Evolutionary conservation across 2,113 vertebrate genomes (phyloP), one percentile per base, ranked within the genome.

Genomic region (Meriones unguiculatus): DNA sequence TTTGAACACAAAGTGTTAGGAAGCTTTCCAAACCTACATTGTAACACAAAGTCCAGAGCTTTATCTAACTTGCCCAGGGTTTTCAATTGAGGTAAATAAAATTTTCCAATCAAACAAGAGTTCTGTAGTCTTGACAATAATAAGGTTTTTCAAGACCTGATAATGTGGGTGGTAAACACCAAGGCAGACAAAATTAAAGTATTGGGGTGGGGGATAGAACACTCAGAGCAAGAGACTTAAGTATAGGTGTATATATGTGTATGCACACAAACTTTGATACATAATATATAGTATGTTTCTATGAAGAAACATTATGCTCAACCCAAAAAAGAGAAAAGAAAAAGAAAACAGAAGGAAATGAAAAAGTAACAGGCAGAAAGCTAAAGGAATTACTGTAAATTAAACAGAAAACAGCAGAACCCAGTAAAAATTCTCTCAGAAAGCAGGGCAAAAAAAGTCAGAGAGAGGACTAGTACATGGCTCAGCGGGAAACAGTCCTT

Each of bases 121-220:
- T 82, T 52, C 54, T 41, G 25, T 14, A 67, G 10, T 65, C 18
- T 90, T 95, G 59, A 67, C 73, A 52, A 89, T 67, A 17, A 76
- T 69, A n/a, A 64, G 62, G 35, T 67, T 20, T 38, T 30, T 57
- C 46, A 59, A 91, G 75, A 91, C 59, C 30, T 64, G 32, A 59
- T 41, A 54, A 38, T 32, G 5, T 80, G 22, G 17, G 20, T 41
- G 15, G 46, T 32, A 80, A 92, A 75, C 9, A 94, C 1, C 25
- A 52, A 97, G 86, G 87, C 35, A 84, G 77, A 73, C n/a, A 73
- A 54, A 94, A 95, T 64, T 75, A 86, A 95, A 93, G 20, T 5
- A 30, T 62, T 35, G 3, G 52, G 7, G 72, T 18, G 7, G 14
- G 9, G 25, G 30, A 94, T 73, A 96, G 67, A 94, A 86, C 84